Evolutionary conservation across 2,797 vertebrate species (phyloP), one percentile per base, ranked within the genome.

Genomic region (Coccyzus lansbergi): DNA sequence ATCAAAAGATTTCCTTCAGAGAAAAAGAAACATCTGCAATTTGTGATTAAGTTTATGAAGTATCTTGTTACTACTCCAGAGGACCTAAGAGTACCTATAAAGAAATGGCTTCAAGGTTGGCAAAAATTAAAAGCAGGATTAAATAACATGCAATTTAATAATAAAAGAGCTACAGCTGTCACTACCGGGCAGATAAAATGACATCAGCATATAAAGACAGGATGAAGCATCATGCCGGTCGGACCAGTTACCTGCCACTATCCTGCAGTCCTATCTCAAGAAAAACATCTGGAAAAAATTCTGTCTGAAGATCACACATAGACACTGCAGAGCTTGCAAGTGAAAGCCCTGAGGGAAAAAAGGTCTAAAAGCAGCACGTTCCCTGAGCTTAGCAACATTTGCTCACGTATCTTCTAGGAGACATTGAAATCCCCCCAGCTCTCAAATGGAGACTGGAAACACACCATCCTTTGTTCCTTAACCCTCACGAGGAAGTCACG

Each of bases 381-480:
- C 38, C 53, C 59, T 21, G 16, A 83, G 67, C 68, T 71, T 21
- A 68, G 60, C 52, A 77, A 77, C 36, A 31, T 83, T 91, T 92
- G 11, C 28, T 92, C 21, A 0, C 7, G 0, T 67, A 7, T 70
- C 14, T 90, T 92, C 63, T 56, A 74, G 65, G 65, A 76, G 31
- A 83, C 0, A 1, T n/a, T 51, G 70, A 79, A 56, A 81, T 81
- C 75, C 10, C 28, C 33, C 65, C 49, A 51, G 51, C 48, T 83
- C 80, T 87, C 68, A 56, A 68, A 52, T 29, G 52, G 36, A n/a
- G 77, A 42, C 64, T 80, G 40, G 36, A 81, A 90, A 92, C 86
- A 95, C 59, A 79, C 9, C 14, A 52, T 55, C 38, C 70, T 88
- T 94, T 94, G 77, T 91, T 93, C 85, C 33, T 62, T 15, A 59